These are phyloP conservation scores for Callimorpha dominula DNA, from an alignment of 2,888 invertebrate genomes.

Conservation along the genomic window DNA sequence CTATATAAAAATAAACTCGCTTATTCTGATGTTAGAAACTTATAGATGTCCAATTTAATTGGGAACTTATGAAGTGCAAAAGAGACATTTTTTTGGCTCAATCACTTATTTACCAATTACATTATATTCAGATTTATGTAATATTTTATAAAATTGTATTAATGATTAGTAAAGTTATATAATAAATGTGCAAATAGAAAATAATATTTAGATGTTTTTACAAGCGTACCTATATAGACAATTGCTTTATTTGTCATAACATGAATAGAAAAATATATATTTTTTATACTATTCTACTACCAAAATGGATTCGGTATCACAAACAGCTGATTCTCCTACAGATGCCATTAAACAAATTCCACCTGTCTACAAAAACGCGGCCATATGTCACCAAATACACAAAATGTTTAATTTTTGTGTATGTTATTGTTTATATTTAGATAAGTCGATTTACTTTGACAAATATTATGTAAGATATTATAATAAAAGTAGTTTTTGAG, in stretches of 20 bases:
- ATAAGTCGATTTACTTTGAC: conserved; percentile 30
- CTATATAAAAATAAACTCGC: background rate
- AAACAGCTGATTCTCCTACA: background rate
- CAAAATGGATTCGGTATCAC: background rate
- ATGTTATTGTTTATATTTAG: conserved; percentile 37
- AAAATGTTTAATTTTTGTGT: conserved; percentile 36
- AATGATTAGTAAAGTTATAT: background rate
- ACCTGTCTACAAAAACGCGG: conserved; percentile 27
- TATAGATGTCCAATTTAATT: too few relatives aligned
- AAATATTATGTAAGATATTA: conserved; percentile 24
- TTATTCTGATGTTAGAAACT: background rate
- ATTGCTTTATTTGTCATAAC: background rate
- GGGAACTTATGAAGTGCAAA: background rate
- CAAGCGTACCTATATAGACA: background rate
- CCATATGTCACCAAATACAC: conserved; percentile 50
- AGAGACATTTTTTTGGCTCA: background rate
- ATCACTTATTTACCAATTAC: background rate
- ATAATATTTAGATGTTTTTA: background rate
- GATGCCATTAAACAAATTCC: conserved; percentile 16
- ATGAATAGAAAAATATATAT: background rate
- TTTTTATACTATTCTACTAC: background rate
- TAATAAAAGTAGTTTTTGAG: conserved; percentile 8
- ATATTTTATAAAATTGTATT: background rate
- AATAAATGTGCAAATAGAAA: background rate
- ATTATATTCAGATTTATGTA: background rate